A percentile compares a stretch with the other conserved stretches of the same genome.
phyloP scores from a whole-genome alignment of 2,888 invertebrate species.

The Agonopterix subpropinquella region DNA sequence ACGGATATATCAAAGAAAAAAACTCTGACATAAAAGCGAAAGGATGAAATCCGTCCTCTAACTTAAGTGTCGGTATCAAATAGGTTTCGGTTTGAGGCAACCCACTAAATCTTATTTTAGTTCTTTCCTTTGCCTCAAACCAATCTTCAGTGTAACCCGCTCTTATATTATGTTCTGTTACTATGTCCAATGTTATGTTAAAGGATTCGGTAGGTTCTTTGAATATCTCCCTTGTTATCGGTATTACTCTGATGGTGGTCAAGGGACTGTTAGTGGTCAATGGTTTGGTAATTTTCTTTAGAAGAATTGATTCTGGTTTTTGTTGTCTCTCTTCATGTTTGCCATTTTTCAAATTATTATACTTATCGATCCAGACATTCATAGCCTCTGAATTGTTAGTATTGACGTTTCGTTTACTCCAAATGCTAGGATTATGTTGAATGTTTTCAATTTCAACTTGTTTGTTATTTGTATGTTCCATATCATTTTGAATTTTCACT shows the following conservation, averaged over 20 bases:
- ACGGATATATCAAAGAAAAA: constrained; percentile 78
- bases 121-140: constrained; percentile 54
- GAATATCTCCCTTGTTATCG: constrained; percentile 54
- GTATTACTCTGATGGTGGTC: constrained; percentile 37
- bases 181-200: constrained; percentile 36
- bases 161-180: constrained; percentile 46
- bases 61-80: constrained; percentile 69
- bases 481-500: constrained; percentile 28
- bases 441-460: constrained; percentile 16
- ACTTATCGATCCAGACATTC: constrained; percentile 49
- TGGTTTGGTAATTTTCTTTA: constrained; percentile 29
- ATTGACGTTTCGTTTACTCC: constrained; percentile 48
- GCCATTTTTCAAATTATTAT: constrained; percentile 41
- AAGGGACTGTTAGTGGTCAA: constrained; percentile 14
- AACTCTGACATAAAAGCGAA: constrained; percentile 79
- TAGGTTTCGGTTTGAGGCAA: constrained; percentile 64
- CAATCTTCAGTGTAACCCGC: constrained; percentile 55
- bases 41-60: constrained; percentile 77
- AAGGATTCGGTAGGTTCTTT: constrained; percentile 24
- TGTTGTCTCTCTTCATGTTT: constrained; percentile 41
- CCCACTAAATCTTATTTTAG: constrained; percentile 64
- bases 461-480: constrained; percentile 26
- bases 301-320: constrained; percentile 30
- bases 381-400: constrained; percentile 34
- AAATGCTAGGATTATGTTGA: constrained; percentile 25